These are phyloP conservation scores for Nyleta sp. DNA, from an alignment of 2,888 invertebrate genomes.

Conservation along the genomic window DNA sequence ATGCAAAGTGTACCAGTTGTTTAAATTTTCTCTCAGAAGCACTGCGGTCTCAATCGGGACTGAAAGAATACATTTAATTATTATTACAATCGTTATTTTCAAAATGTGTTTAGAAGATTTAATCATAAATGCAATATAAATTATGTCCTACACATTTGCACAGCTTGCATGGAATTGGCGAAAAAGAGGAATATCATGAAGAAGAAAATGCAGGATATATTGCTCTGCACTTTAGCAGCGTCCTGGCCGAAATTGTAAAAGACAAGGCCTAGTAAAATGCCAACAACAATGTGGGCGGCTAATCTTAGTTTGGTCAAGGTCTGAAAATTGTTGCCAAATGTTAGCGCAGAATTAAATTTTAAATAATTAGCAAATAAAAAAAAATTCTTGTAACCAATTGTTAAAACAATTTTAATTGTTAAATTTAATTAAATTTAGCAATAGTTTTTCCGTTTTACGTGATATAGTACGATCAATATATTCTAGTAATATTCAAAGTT, in stretches of 20 bases:
- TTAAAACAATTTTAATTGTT: no score
- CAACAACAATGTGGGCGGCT: slow-evolving; percentile 84
- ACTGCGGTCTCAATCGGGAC: slow-evolving; percentile 90
- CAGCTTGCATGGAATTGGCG: slow-evolving; percentile 86
- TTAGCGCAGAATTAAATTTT: no score
- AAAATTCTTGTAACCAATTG: no score
- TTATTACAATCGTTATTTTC: no score
- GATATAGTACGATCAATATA: no score
- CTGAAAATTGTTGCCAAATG: no score
- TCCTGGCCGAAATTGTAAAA: slow-evolving; percentile 85
- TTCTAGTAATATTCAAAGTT: no score
- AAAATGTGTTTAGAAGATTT: no score
- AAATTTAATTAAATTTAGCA: no score
- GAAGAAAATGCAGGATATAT: slow-evolving; percentile 85
- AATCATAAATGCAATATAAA: slow-evolving; percentile 16
- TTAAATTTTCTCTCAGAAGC: slow-evolving; percentile 88
- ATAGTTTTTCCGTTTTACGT: no score
- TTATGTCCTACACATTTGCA: slow-evolving; percentile 85
- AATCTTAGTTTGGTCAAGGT: slow-evolving; percentile 83
- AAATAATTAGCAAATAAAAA: no score
- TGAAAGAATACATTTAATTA: slow-evolving; percentile 77
- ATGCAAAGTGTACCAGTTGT: slow-evolving; percentile 90
- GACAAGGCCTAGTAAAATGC: slow-evolving; percentile 84
- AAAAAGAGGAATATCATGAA: slow-evolving; percentile 86
- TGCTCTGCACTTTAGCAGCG: slow-evolving; percentile 84